Evolutionary conservation across 1,140 invertebrate species (phyloP).

Genomic region (Meloidogyne floridensis): DNA sequence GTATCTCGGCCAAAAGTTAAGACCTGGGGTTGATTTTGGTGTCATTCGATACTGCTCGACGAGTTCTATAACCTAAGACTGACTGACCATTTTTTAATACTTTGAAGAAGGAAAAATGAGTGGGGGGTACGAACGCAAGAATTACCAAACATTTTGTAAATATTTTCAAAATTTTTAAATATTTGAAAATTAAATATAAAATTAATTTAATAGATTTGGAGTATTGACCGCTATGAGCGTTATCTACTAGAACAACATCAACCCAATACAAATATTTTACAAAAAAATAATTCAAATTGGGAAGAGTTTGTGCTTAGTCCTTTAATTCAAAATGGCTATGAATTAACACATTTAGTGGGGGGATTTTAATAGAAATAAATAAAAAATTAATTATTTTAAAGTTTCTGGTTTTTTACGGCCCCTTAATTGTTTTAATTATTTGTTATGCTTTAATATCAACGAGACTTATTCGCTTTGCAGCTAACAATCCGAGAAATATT

Average conservation of each 20-base stretch:
- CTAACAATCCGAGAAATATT: constrained; percentile 21
- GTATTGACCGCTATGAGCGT: constrained; percentile 33
- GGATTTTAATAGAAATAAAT: not conserved
- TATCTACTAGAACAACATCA: constrained; percentile 6
- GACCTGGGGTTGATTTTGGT: too few species aligned
- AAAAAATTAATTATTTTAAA: constrained; percentile 31
- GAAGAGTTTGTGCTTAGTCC: not conserved
- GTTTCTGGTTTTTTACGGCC: constrained; percentile 63
- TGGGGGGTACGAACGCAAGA: too few species aligned
- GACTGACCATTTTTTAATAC: too few species aligned
- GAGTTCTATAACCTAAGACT: too few species aligned
- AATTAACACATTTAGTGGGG: constrained; percentile 37
- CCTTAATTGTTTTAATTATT: constrained; percentile 54
- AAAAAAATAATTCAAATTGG: not conserved
- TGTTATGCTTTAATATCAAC: constrained; percentile 56
- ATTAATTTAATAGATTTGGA: constrained; percentile 22
- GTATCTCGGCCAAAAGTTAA: too few species aligned
- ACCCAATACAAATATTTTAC: not conserved
- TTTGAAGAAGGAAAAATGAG: too few species aligned
- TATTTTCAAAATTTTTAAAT: too few species aligned
- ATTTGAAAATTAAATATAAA: not conserved
- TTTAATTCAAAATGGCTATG: constrained; percentile 42
- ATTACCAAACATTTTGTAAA: too few species aligned
- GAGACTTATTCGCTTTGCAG: constrained; percentile 36
- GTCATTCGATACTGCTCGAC: too few species aligned